Base-by-base conservation (phyloP, 1,140 invertebrate species). In the Tetraneura akinire region DNA sequence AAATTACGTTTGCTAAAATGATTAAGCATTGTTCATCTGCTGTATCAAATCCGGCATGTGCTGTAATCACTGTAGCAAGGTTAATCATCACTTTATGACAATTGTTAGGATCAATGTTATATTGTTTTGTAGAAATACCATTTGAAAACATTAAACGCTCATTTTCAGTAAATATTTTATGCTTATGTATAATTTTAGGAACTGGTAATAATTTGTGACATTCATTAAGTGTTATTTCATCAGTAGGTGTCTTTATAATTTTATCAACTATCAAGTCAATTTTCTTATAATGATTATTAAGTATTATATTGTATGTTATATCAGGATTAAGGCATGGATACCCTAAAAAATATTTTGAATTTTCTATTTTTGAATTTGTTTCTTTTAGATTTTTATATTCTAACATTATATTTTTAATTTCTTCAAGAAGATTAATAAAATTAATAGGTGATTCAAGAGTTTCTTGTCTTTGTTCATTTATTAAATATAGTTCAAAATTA, bases 41-140 rank as follows among this genome's bases (percentile, higher is more conserved):
- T 62, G 62, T 60, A 78, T 57, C 42, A 45, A 78, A 78, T 78
- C 74, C 74, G 23, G 74, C 74, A 60, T 78, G 74, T 13, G 74
- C 53, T 26, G 55, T 78, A 9, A 78, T 62, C 1, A 78, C 37
- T 18, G 45, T 37, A 4, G 74, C 37, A 18, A 55, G 51, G 60
- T 78, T 78, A 18, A 78, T 55, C 74, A 78, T 57, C 45, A 78
- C 60, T 47, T 78, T 78, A 45, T 60, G 62, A 55, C 74, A 78
- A 13, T 78, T 21, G 6, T 78, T 55, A 0, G 21, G 5, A 60
- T 78, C 74, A 62, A 78, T 78, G 29, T 78, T 11, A 47, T 78
- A 78, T 10, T 78, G 37, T 8, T 14, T 47, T 26, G 62, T n/a
- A 0, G 42, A n/a, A 60, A 45, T 47, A 45, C 74, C 74, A 14